Conservation (phyloP, 1,140 invertebrate genomes). For the Zaprionus inermis region DNA sequence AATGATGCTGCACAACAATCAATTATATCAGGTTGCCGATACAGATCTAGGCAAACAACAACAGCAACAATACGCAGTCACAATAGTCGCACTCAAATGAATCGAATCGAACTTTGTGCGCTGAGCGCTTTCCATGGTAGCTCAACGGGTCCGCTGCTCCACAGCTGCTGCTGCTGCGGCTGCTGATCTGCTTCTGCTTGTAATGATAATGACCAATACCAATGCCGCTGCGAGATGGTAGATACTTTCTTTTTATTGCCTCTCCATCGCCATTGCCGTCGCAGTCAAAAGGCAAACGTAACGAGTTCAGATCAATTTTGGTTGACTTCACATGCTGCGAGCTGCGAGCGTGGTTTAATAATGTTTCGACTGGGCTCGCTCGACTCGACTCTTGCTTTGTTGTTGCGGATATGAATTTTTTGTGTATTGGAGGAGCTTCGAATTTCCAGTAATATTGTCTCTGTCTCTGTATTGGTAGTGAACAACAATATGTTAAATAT, state of each 20-base stretch:
- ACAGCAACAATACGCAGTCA: conserved; percentile 40
- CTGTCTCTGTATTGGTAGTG: conserved; percentile 52
- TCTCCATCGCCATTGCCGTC: conserved; percentile 42
- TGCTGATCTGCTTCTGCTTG: conserved; percentile 44
- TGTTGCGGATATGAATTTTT: conserved; percentile 43
- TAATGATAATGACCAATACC: conserved; percentile 33
- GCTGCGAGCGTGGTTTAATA: conserved; percentile 62
- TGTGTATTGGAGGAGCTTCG: conserved; percentile 48
- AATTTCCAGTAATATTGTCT: conserved; percentile 56
- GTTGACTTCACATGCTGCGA: conserved; percentile 72
- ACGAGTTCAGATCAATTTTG: conserved; percentile 82
- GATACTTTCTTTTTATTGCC: conserved; percentile 83
- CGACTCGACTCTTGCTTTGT: conserved; percentile 61
- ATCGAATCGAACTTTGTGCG: conserved; percentile 65
- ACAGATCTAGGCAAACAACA: conserved; percentile 35
- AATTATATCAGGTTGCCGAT: conserved; percentile 74
- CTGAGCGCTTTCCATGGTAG: conserved; percentile 52
- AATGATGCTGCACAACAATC: conserved; percentile 78
- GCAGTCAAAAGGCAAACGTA: conserved; percentile 69
- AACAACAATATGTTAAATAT: conserved; percentile 83
- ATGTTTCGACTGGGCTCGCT: conserved; percentile 57
- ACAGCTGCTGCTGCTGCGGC: background rate
- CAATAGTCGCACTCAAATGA: conserved; percentile 60
- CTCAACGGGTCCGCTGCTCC: conserved; percentile 17
- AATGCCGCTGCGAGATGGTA: conserved; percentile 52